Evolutionary conservation across 1,140 invertebrate species (phyloP), one percentile per base, ranked within the genome.

Genomic region (Neocloeon triangulifer): DNA sequence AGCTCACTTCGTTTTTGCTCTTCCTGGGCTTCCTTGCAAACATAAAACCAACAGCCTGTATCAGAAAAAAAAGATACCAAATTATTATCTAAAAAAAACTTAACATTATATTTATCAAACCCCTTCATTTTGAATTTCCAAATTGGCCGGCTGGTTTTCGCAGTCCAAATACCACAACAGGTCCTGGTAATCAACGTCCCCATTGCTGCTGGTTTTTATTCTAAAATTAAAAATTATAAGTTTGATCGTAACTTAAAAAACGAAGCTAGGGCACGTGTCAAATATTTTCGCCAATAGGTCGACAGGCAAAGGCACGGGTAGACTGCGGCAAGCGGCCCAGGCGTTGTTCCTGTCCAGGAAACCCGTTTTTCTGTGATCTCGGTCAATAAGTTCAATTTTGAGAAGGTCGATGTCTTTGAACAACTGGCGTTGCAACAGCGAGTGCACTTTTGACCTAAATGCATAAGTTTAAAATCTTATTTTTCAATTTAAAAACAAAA

Each of bases 321-420:
- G 65, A 2, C 64, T 72, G 12, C 64, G 56, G 9, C 78, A 42
- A 19, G 69, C 51, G 26, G 63, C 64, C 9, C 71, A 61, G 7
- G 76, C 39, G 13, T 63, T 54, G 5, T 59, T 42, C 13, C 52
- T 52, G 1, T 52, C 33, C 10, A 80, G 43, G 21, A 54, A 60
- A 22, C 70, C 70, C 7, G 47, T 53, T 37, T 53, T 58, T 0
- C 47, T 35, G 19, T 58, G 55, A 43, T 79, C 74, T 7, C 62
- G 58, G 39, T 70, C 62, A 19, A 56, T 39, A 19, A 81, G 56
- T 35, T 67, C 63, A 43, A 76, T 72, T 22, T 55, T 48, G 0
- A 80, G 41, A 4, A 72, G 56, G 5, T 64, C 62, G 5, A 69
- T 51, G 30, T 71, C 66, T 40, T 73, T 61, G 69, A 73, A 79